Percentiles rank a stretch among this genome's conserved stretches.
Conservation (phyloP, 2,113 vertebrate species). For the Anguilla rostrata region DNA sequence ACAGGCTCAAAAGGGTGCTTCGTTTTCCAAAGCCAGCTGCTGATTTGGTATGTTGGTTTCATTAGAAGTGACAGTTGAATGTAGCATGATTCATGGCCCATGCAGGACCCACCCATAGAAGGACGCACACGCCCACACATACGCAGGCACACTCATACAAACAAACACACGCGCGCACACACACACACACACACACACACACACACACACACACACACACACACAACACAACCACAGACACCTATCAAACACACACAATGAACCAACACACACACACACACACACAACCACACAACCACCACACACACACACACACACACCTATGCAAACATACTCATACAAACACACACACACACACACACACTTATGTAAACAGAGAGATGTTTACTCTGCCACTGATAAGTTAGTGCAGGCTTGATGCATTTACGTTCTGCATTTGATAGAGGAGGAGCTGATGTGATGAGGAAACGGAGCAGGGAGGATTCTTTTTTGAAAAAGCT, state of each 20-base stretch:
- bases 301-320: no score
- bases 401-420: background rate
- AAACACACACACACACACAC: no score
- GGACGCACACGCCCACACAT: no score
- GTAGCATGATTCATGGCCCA: background rate
- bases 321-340: no score
- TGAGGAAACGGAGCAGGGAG: background rate
- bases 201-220: no score
- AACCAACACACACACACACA: no score
- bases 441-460: background rate
- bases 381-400: background rate
- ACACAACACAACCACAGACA: no score
- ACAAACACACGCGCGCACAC: no score
- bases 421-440: background rate
- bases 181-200: no score
- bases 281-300: no score
- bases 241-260: no score
- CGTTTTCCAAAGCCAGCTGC: background rate
- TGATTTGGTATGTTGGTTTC: background rate
- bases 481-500: background rate
- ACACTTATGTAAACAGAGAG: background rate
- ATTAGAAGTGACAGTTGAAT: background rate
- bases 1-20: background rate
- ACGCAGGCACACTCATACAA: no score
- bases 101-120: background rate